Evolutionary conservation across 2,797 vertebrate genomes (phyloP).

Genomic region (Heliangelus exortis): DNA sequence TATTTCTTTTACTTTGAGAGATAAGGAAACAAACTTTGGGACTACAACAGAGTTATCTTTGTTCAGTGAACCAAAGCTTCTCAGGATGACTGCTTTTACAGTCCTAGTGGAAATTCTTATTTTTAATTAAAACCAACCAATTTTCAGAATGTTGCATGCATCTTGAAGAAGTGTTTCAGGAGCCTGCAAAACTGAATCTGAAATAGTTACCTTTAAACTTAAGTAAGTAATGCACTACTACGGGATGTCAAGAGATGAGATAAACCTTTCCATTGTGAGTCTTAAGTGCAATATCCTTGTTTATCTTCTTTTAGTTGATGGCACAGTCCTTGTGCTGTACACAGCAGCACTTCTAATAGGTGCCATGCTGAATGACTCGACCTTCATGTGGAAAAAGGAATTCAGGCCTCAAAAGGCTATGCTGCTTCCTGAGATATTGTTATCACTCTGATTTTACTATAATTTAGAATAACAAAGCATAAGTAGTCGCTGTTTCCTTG

Average conservation of each 20-base stretch:
- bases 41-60: not conserved
- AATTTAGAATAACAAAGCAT: not conserved
- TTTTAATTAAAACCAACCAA: constrained; percentile 29
- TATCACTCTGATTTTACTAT: not conserved
- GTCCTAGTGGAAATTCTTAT: not conserved
- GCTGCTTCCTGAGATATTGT: not conserved
- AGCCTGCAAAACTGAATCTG: not conserved
- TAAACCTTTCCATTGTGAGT: not conserved
- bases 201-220: not conserved
- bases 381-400: not conserved
- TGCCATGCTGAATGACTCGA: not conserved
- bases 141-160: not conserved
- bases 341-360: not conserved
- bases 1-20: not conserved
- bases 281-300: not conserved
- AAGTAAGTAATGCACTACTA: not conserved
- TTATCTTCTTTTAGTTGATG: not conserved
- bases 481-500: not conserved
- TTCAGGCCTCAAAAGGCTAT: not conserved
- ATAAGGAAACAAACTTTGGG: not conserved
- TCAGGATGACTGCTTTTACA: not conserved
- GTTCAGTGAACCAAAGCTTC: not conserved
- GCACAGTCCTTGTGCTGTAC: not conserved
- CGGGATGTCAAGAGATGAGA: not conserved
- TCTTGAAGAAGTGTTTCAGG: not conserved